Percentiles rank a stretch among this genome's conserved stretches.
These are phyloP conservation scores for Diprion similis DNA, from an alignment of 1,140 invertebrate species.

Conservation along the genomic window DNA sequence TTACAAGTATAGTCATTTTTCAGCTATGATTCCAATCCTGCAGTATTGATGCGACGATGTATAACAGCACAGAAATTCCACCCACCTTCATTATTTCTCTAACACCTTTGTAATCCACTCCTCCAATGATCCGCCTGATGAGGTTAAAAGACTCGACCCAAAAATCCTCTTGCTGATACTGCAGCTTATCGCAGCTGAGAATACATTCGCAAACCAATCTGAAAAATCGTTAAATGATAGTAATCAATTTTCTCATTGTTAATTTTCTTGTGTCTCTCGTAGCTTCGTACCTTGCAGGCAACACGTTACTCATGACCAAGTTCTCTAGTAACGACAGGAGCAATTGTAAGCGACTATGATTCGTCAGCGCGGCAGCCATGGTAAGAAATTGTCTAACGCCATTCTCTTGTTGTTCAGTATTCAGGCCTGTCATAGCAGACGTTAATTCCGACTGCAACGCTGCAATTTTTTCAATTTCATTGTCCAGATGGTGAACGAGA, in stretches of 20 bases:
- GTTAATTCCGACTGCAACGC: constrained; percentile 71
- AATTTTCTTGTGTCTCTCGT: constrained; percentile 23
- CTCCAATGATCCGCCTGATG: constrained; percentile 84
- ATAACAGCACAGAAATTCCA: constrained; percentile 19
- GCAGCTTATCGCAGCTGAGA: constrained; percentile 79
- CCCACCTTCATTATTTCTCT: constrained; percentile 88
- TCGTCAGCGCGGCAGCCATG: constrained; percentile 72
- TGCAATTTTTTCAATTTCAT: constrained; percentile 70
- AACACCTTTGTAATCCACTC: constrained; percentile 95
- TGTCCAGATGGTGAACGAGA: constrained; percentile 74
- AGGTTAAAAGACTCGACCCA: constrained; percentile 90
- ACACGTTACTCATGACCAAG: constrained; percentile 71
- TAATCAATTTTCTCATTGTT: constrained; percentile 5
- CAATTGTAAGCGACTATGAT: constrained; percentile 74
- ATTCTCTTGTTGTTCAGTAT: constrained; percentile 74
- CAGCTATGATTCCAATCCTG: constrained; percentile 3
- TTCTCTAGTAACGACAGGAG: constrained; percentile 76
- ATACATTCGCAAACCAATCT: constrained; percentile 87
- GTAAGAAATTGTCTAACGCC: constrained; percentile 75
- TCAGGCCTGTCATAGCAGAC: constrained; percentile 59
- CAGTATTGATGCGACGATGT: constrained; percentile 1
- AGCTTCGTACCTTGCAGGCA: constrained; percentile 67
- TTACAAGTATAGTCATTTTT: constrained; percentile 18
- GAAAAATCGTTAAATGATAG: constrained; percentile 43
- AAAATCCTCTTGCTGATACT: constrained; percentile 78